These are phyloP conservation scores for Tachysurus fulvidraco DNA, from an alignment of 2,113 vertebrate genomes.

Conservation along the genomic window DNA sequence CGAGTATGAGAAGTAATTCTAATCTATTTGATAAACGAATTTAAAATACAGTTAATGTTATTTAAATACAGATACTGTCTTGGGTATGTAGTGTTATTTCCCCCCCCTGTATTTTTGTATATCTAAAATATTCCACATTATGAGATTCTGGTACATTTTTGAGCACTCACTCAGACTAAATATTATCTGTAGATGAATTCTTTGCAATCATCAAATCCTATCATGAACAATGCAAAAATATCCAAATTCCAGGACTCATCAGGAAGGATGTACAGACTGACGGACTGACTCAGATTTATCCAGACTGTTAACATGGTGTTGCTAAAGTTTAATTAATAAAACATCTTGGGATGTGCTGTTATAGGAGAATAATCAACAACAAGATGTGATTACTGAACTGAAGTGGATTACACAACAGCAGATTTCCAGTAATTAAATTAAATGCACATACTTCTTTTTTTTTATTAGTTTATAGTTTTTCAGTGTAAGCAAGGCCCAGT, in stretches of 20 bases:
- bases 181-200: neutral
- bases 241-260: neutral
- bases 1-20: neutral
- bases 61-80: neutral
- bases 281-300: neutral
- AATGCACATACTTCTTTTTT: neutral
- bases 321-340: neutral
- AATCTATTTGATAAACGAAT: too few species aligned
- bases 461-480: neutral
- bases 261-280: neutral
- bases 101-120: neutral
- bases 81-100: neutral
- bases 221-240: neutral
- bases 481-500: neutral
- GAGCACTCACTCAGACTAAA: neutral
- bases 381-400: neutral
- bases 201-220: neutral
- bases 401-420: neutral
- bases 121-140: neutral
- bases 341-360: neutral
- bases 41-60: neutral
- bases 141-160: neutral
- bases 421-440: neutral
- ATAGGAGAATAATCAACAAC: neutral
- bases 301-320: neutral